A percentile compares a stretch with the other conserved stretches of the same genome.
These are phyloP conservation scores for Choristoneura fumiferana DNA, from an alignment of 1,140 invertebrate genomes.

Conservation along the genomic window DNA sequence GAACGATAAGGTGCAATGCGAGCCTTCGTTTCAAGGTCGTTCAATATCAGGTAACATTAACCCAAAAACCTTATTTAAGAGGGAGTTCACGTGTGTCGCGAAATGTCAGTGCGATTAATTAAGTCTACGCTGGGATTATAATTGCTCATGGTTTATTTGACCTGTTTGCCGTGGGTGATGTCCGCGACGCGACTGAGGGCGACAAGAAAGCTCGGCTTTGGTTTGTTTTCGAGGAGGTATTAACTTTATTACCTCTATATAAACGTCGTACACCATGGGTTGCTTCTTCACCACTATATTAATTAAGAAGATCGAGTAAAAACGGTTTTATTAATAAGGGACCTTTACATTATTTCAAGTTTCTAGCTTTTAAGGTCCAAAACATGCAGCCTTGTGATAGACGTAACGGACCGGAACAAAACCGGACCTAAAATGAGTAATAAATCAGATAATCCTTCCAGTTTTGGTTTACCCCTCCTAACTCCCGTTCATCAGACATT, in stretches of 20 bases:
- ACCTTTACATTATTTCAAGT: too few species aligned
- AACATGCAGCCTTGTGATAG: too few species aligned
- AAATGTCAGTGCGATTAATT: conserved; percentile 25
- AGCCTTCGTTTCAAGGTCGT: conserved; percentile 9
- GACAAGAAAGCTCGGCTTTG: background rate
- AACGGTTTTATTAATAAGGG: too few species aligned
- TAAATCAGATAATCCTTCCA: too few species aligned
- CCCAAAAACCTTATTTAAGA: conserved; percentile 22
- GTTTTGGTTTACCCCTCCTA: too few species aligned
- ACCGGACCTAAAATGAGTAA: too few species aligned
- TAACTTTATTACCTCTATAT: too few species aligned
- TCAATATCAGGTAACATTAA: conserved; percentile 22
- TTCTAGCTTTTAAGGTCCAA: too few species aligned
- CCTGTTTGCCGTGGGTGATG: conserved; percentile 16
- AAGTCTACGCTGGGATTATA: background rate
- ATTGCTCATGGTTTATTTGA: conserved; percentile 14
- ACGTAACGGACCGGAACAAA: background rate
- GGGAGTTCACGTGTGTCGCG: background rate
- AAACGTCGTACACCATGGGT: too few species aligned
- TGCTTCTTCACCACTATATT: too few species aligned
- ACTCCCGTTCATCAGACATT: too few species aligned
- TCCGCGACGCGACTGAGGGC: background rate
- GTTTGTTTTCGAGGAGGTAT: background rate
- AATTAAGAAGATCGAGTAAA: too few species aligned
- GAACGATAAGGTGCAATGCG: conserved; percentile 12